phyloP scores from a whole-genome alignment of 2,113 vertebrate genomes.

The Indicator indicator region DNA sequence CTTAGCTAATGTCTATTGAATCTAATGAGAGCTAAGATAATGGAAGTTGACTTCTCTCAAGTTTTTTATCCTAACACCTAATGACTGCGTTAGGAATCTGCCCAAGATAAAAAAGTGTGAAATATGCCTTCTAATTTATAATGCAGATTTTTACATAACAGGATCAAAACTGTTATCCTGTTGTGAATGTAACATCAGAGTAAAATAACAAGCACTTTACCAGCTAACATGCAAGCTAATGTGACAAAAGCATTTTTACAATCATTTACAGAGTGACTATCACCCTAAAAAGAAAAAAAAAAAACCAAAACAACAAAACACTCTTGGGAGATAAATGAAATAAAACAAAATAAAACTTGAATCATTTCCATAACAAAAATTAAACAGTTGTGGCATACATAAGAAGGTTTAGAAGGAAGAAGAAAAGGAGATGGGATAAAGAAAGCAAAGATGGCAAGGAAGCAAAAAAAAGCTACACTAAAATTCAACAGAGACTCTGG shows the following conservation, averaged over 20 bases:
- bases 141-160: conserved; percentile 70
- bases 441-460: conserved; percentile 31
- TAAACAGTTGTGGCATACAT: conserved; percentile 41
- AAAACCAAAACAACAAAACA: too few relatives aligned
- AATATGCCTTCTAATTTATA: conserved; percentile 57
- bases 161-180: conserved; percentile 66
- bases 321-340: conserved; percentile 62
- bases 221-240: conserved; percentile 43
- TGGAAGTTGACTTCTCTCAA: conserved; percentile 23
- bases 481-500: conserved; percentile 53
- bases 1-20: background rate
- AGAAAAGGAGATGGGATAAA: conserved; percentile 59
- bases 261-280: conserved; percentile 41
- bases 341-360: conserved; percentile 57
- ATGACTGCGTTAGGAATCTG: conserved; percentile 33
- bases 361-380: conserved; percentile 65
- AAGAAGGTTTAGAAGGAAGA: conserved; percentile 54
- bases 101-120: conserved; percentile 54
- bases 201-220: conserved; percentile 59
- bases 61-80: conserved; percentile 43
- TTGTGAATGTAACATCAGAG: conserved; percentile 50
- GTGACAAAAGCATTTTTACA: conserved; percentile 49
- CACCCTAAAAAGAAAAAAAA: background rate
- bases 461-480: background rate
- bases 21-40: background rate